Conservation (phyloP, 2,888 invertebrate species). For the Dinocampus coccinellae region DNA sequence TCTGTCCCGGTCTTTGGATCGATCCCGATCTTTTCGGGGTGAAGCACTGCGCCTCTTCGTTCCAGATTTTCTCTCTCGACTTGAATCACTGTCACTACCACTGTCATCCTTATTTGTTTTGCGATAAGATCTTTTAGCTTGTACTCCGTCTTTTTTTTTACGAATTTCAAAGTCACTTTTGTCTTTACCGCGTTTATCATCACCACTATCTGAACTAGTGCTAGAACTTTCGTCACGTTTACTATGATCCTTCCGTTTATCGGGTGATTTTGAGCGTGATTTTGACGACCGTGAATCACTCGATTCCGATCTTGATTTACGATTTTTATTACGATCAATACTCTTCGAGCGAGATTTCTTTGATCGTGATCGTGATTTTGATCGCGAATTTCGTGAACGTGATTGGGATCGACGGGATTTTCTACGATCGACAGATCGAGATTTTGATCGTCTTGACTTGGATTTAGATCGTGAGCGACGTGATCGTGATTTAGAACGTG, state of each 20-base stretch:
- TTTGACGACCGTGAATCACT: constrained; percentile 62
- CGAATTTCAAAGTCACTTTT: constrained; percentile 79
- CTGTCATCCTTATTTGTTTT: constrained; percentile 86
- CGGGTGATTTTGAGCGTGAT: constrained; percentile 62
- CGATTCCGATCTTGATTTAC: constrained; percentile 66
- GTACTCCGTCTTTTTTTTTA: constrained; percentile 84
- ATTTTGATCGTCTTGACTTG: constrained; percentile 50
- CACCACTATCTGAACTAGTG: constrained; percentile 57
- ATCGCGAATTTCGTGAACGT: constrained; percentile 54
- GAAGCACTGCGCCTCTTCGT: constrained; percentile 62
- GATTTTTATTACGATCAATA: constrained; percentile 64
- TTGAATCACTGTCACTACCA: constrained; percentile 72
- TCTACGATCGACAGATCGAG: constrained; percentile 59
- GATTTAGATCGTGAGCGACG: constrained; percentile 58
- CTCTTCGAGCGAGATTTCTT: constrained; percentile 65
- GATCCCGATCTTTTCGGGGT: constrained; percentile 66
- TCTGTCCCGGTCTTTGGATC: constrained; percentile 65
- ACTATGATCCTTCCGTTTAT: constrained; percentile 59
- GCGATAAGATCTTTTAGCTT: constrained; percentile 90
- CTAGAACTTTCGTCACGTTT: constrained; percentile 58
- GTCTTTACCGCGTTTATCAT: constrained; percentile 63
- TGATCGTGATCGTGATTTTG: constrained; percentile 61
- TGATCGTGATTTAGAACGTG: constrained; percentile 56
- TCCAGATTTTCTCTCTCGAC: constrained; percentile 72
- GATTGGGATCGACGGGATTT: constrained; percentile 61